These are phyloP conservation scores for Capra hircus DNA, from an alignment of 2,113 vertebrate genomes.

Conservation along the genomic window DNA sequence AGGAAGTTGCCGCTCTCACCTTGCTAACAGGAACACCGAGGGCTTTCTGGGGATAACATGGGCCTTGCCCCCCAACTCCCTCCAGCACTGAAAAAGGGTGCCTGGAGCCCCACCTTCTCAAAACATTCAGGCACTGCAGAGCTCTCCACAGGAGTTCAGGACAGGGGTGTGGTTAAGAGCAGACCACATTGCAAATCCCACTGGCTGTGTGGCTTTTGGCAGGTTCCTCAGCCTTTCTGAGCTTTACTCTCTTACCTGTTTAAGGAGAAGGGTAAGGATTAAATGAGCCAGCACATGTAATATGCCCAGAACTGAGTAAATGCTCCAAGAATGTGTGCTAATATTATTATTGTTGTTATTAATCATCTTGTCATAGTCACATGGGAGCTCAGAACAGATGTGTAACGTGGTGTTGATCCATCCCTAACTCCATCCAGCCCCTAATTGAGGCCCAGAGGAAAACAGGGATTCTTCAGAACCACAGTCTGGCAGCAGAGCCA, in stretches of 20 bases:
- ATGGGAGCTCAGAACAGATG: slow-evolving; percentile 6
- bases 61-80: rapidly evolving
- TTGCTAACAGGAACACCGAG: neutral
- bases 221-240: slow-evolving; percentile 22
- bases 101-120: neutral
- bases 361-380: neutral
- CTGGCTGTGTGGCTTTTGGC: neutral
- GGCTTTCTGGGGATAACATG: neutral
- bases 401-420: neutral
- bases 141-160: neutral
- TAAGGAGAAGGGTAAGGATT: neutral
- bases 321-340: neutral
- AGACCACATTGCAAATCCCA: neutral
- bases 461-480: neutral
- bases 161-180: neutral
- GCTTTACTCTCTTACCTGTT: neutral
- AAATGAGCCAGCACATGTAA: neutral
- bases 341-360: neutral
- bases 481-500: neutral
- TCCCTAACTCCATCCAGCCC: neutral
- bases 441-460: neutral
- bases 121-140: neutral
- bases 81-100: neutral
- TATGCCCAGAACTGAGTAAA: neutral
- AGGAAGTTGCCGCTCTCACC: neutral